These are phyloP conservation scores for Poecilia picta DNA, from an alignment of 2,797 vertebrate genomes.

Conservation along the genomic window DNA sequence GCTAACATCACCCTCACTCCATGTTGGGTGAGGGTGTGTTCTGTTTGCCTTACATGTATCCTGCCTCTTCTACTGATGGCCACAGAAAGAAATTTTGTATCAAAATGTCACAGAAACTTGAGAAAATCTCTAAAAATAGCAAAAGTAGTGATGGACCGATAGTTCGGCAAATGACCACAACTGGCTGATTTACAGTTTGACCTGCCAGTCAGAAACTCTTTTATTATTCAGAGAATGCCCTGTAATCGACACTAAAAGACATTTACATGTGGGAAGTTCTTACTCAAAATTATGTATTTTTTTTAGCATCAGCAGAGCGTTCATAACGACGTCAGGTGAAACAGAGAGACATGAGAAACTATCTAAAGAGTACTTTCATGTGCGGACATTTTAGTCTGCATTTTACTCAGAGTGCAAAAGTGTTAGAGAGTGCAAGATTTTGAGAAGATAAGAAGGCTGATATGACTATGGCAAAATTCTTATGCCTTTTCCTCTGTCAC, in stretches of 20 bases:
- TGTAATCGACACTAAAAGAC: not conserved
- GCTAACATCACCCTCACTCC: not conserved
- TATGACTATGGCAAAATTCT: not conserved
- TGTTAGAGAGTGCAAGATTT: not conserved
- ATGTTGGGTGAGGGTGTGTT: not conserved
- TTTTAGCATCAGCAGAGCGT: not conserved
- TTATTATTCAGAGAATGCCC: not conserved
- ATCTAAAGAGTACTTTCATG: not conserved
- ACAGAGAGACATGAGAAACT: not conserved
- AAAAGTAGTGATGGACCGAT: not conserved
- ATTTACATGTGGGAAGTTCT: not conserved
- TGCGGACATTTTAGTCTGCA: not conserved
- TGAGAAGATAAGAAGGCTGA: not conserved
- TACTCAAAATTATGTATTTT: not conserved
- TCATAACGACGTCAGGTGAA: not conserved
- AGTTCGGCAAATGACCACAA: not conserved
- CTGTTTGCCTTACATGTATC: not conserved
- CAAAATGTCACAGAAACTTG: constrained; percentile 1
- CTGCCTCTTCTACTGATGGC: not conserved
- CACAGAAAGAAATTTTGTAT: not conserved
- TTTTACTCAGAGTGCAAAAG: not conserved
- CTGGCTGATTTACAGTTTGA: not conserved
- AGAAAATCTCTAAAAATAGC: not conserved
- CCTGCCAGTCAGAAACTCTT: not conserved
- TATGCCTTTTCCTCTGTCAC: not conserved